Base-by-base conservation (phyloP, 2,888 invertebrate genomes). In the Ypsolopha scabrella region DNA sequence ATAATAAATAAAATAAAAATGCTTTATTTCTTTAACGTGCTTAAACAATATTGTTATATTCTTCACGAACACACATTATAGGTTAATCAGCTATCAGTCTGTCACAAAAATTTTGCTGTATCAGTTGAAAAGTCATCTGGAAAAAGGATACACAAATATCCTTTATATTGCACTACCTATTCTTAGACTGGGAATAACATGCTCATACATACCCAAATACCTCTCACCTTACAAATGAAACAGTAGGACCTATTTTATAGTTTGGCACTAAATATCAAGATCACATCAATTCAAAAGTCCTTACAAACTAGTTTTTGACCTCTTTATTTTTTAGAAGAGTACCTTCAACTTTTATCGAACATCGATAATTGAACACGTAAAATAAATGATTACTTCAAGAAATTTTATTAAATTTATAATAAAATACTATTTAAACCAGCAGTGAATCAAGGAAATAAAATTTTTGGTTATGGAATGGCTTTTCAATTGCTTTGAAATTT, bases 401-500 rank as follows among this genome's bases (percentile, higher is more conserved):
- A n/a, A n/a, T n/a, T n/a, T n/a, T 39, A 39, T 39, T 39, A 1
- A 24, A 24, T 24, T 39, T 39, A 9, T 6, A 1, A 39, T 11
- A 1, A 39, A 9, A 11, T 39, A 10, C 39, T 46, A 46, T 33
- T 46, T 34, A 34, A 34, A 46, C 1, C 1, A 1, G n/a, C 38
- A 38, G n/a, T n/a, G 38, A 4, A 38, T 38, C 6, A 38, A 11
- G n/a, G 6, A 8, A 43, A 43, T 6, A 63, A 11, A 9, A 11
- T 9, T 11, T 6, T 1, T 10, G 10, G 34, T 7, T n/a, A n/a
- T 13, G 11, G 34, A 45, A 11, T 45, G n/a, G 7, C 41, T 11
- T 11, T 45, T 45, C 45, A 34, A 41, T n/a, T 1, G 7, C 13
- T 4, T n/a, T n/a, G 11, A 10, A 10, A 39, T n/a, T 6, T 11